These are phyloP conservation scores for Acronicta aceris DNA, from an alignment of 2,888 invertebrate genomes.

Conservation along the genomic window DNA sequence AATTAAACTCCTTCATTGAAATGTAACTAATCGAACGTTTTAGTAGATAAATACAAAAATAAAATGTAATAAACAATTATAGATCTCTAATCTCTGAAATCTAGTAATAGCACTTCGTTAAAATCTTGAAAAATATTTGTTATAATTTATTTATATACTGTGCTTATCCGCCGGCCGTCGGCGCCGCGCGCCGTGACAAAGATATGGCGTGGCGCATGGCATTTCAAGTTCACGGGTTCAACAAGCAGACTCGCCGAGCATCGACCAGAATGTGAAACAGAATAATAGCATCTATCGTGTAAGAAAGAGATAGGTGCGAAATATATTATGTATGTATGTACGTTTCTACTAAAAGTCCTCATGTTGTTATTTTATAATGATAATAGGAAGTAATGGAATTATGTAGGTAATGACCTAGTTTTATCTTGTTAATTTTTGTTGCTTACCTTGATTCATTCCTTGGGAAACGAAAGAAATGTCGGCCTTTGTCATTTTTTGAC, in stretches of 20 bases:
- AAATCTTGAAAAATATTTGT: neutral
- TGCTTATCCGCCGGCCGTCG: neutral
- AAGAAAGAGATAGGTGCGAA: neutral
- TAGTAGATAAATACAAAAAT: no score
- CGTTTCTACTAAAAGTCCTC: neutral
- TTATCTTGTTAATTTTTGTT: neutral
- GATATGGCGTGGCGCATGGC: neutral
- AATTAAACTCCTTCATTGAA: no score
- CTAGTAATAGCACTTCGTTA: neutral
- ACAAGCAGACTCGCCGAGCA: neutral
- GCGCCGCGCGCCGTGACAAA: neutral
- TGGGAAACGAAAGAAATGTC: neutral
- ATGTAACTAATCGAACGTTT: no score
- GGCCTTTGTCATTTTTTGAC: neutral
- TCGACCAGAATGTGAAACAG: no score
- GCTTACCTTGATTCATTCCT: slow-evolving; percentile 2
- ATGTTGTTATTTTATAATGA: neutral
- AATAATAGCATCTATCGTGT: neutral
- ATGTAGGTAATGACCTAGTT: no score
- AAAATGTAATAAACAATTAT: no score
- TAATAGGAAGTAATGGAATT: no score
- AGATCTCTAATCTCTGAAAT: no score
- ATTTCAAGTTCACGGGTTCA: neutral
- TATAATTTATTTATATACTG: no score
- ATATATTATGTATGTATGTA: neutral